A percentile compares a stretch with the other conserved stretches of the same genome.
These are phyloP conservation scores for Drosophila crucigera DNA, from an alignment of 2,888 invertebrate genomes.

Conservation along the genomic window DNA sequence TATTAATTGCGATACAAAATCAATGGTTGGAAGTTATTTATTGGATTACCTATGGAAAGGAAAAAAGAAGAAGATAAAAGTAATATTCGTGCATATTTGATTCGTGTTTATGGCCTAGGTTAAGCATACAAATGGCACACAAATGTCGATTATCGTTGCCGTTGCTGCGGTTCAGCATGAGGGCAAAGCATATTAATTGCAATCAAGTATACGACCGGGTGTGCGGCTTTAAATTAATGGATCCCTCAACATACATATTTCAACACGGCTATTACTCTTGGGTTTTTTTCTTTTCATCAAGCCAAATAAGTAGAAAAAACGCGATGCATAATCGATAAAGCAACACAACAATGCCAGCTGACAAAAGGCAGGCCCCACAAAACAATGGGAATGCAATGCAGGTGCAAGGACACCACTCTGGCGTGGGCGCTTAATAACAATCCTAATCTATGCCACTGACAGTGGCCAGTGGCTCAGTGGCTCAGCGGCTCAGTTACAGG, in stretches of 20 bases:
- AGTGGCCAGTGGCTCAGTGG: background rate
- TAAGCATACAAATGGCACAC: background rate
- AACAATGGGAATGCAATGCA: constrained; percentile 37
- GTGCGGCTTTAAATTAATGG: constrained; percentile 27
- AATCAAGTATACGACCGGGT: constrained; percentile 58
- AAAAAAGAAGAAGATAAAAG: background rate
- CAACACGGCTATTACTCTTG: constrained; percentile 28
- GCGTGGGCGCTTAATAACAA: background rate
- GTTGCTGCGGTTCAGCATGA: background rate
- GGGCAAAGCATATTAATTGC: constrained; percentile 41
- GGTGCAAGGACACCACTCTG: constrained; percentile 46
- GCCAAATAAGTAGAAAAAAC: constrained; percentile 35
- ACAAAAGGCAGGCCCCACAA: constrained; percentile 5
- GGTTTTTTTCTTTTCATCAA: constrained; percentile 13
- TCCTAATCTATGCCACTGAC: constrained; percentile 20
- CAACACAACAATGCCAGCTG: constrained; percentile 28
- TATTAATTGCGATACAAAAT: constrained; percentile 47
- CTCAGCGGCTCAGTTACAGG: constrained; percentile 7
- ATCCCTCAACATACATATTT: background rate
- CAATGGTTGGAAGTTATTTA: constrained; percentile 15
- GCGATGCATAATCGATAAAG: constrained; percentile 61
- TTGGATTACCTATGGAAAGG: background rate
- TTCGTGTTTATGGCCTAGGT: background rate
- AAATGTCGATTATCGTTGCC: constrained; percentile 6
- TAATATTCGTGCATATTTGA: constrained; percentile 5